Evolutionary conservation across 2,113 vertebrate species (phyloP).

Genomic region (Sinocyclocheilus maitianheensis): DNA sequence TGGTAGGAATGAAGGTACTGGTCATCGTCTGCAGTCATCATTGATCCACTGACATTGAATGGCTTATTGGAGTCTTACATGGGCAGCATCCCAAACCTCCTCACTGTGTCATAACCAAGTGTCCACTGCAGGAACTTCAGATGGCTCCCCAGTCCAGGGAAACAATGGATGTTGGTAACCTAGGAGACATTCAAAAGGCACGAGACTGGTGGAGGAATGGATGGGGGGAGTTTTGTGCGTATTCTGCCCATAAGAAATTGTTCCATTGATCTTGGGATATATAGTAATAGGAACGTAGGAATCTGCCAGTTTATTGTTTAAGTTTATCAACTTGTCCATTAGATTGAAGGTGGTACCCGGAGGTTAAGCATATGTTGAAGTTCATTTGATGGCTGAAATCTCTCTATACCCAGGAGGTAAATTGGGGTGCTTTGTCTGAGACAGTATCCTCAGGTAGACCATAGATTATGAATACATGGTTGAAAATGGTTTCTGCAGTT

Average conservation of each 20-base stretch:
- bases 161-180: neutral
- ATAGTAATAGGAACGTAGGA: too few relatives aligned
- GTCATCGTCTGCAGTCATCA: neutral
- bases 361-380: too few relatives aligned
- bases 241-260: neutral
- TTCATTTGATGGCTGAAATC: too few relatives aligned
- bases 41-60: neutral
- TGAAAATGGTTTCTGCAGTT: too few relatives aligned
- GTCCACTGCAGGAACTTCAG: neutral
- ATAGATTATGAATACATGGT: too few relatives aligned
- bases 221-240: neutral
- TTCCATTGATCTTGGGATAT: neutral
- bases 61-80: neutral
- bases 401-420: too few relatives aligned
- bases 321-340: too few relatives aligned
- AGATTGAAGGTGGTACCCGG: too few relatives aligned
- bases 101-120: neutral
- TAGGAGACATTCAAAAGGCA: neutral
- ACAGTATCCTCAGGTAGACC: too few relatives aligned
- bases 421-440: too few relatives aligned
- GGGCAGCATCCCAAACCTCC: neutral
- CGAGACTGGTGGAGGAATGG: neutral
- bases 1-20: neutral
- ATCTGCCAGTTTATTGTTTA: too few relatives aligned
- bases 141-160: neutral